A percentile compares a stretch with the other conserved stretches of the same genome.
Evolutionary conservation across 2,113 vertebrate species (phyloP).

Genomic region (Hippolais icterina): DNA sequence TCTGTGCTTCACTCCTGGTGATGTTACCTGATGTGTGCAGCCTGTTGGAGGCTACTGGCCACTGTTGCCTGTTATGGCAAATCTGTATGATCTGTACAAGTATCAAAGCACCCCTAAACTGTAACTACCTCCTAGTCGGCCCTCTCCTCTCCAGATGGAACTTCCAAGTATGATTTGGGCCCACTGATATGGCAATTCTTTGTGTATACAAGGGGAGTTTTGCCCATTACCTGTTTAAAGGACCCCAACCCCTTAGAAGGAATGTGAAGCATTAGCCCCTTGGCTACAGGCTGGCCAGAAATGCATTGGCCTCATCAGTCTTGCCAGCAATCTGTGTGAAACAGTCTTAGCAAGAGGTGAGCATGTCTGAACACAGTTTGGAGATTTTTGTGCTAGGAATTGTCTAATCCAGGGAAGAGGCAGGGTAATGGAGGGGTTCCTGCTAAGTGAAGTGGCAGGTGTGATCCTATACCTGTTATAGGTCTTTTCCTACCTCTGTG

Average conservation of each 20-base stretch:
- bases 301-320: neutral
- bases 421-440: neutral
- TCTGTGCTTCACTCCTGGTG: neutral
- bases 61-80: neutral
- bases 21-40: neutral
- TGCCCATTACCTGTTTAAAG: neutral
- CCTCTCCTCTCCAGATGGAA: neutral
- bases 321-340: neutral
- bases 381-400: slow-evolving; percentile 38
- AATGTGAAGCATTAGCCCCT: slow-evolving; percentile 60
- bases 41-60: neutral
- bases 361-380: slow-evolving; percentile 50
- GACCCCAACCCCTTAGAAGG: neutral
- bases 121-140: neutral
- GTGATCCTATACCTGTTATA: neutral
- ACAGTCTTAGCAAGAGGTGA: neutral
- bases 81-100: neutral
- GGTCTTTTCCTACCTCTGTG: neutral
- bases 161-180: neutral
- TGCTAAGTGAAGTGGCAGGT: neutral
- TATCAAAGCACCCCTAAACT: neutral
- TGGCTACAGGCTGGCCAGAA: slow-evolving; percentile 24
- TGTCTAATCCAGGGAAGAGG: neutral
- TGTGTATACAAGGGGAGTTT: neutral
- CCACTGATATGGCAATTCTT: neutral